phyloP scores from a whole-genome alignment of 2,888 invertebrate species.

The Drosophila nr. perissopoda region DNA sequence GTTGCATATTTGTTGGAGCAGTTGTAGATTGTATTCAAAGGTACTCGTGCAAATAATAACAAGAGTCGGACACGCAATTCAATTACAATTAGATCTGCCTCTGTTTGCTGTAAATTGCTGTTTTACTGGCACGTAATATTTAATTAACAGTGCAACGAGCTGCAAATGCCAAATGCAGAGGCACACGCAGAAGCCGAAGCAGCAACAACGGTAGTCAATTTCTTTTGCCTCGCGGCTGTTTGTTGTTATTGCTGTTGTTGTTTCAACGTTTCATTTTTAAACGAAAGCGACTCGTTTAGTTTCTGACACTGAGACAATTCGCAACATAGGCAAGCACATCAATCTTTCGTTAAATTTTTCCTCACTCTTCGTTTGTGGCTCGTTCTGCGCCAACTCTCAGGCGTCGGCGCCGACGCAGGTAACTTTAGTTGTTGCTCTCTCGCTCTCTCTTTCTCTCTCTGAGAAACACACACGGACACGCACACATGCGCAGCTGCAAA shows the following conservation, averaged over 20 bases:
- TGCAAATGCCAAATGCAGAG: constrained; percentile 40
- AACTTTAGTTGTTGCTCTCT: constrained; percentile 29
- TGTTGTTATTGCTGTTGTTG: constrained; percentile 40
- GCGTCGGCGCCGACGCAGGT: constrained; percentile 46
- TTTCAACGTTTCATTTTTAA: constrained; percentile 56
- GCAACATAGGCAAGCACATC: constrained; percentile 8
- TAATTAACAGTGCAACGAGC: constrained; percentile 67
- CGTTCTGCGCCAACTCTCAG: constrained; percentile 30
- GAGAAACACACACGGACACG: constrained; percentile 28
- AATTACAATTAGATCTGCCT: constrained; percentile 69
- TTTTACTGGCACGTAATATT: constrained; percentile 70
- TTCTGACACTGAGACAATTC: constrained; percentile 46
- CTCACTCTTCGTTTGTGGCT: constrained; percentile 19
- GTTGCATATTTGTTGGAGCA: constrained; percentile 22
- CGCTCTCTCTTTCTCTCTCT: constrained; percentile 21
- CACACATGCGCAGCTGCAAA: constrained; percentile 59
- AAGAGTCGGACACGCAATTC: constrained; percentile 70
- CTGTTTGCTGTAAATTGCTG: constrained; percentile 62
- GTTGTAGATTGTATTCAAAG: constrained; percentile 30
- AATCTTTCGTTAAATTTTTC: constrained; percentile 46
- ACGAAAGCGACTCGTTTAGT: constrained; percentile 73
- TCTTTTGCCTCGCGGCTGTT: constrained; percentile 54
- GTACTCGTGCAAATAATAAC: constrained; percentile 63
- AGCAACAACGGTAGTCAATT: constrained; percentile 40
- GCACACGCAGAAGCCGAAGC: constrained; percentile 5